Percentiles rank a stretch among this genome's conserved stretches.
phyloP scores from a whole-genome alignment of 2,888 invertebrate genomes.

The Apodemia duryi region DNA sequence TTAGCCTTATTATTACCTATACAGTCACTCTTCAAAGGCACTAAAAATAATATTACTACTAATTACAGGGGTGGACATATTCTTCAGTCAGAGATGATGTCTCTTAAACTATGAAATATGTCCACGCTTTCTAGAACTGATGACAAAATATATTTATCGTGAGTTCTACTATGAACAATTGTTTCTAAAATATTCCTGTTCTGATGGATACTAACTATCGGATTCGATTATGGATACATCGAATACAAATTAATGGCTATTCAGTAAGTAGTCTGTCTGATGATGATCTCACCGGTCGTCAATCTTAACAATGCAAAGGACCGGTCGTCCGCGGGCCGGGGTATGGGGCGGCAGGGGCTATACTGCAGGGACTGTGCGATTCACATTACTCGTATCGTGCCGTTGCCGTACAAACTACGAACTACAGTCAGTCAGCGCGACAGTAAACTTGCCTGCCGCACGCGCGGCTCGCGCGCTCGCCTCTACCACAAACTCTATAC shows the following conservation, averaged over 20 bases:
- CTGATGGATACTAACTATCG: conserved; percentile 10
- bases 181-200: conserved; percentile 6
- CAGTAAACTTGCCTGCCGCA: conserved; percentile 61
- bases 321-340: conserved; percentile 55
- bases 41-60: background rate
- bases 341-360: conserved; percentile 54
- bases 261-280: conserved; percentile 46
- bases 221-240: conserved; percentile 34
- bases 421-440: conserved; percentile 52
- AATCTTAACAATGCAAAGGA: conserved; percentile 77
- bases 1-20: too few relatives aligned
- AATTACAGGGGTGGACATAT: background rate
- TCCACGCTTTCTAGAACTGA: too few relatives aligned
- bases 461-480: conserved; percentile 70
- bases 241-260: conserved; percentile 52
- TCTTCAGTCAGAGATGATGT: background rate
- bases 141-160: too few relatives aligned
- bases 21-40: background rate
- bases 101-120: too few relatives aligned
- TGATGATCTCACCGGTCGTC: conserved; percentile 76
- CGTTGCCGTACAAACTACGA: conserved; percentile 18
- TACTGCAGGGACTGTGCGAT: conserved; percentile 67
- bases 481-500: conserved; percentile 39
- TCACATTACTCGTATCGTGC: conserved; percentile 53
- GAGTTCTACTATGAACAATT: background rate